phyloP scores from a whole-genome alignment of 2,888 invertebrate species.

The Chirona hameri region DNA sequence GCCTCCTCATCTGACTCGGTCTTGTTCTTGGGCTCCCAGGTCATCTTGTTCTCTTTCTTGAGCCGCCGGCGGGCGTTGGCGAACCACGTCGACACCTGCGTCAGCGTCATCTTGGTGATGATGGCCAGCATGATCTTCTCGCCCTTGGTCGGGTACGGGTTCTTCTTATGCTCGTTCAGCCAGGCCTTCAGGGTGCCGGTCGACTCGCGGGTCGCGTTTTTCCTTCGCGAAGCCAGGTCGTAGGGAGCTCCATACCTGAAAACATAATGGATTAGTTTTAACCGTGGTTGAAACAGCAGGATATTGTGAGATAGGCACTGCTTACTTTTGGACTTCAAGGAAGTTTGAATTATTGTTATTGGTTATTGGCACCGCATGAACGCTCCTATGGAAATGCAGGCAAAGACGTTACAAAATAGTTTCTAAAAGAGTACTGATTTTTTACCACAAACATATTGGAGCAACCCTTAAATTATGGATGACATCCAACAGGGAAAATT shows the following conservation, averaged over 20 bases:
- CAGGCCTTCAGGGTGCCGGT: conserved; percentile 96
- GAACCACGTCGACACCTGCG: conserved; percentile 86
- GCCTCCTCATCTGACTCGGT: conserved; percentile 71
- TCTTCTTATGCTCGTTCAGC: conserved; percentile 95
- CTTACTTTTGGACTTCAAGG: no score
- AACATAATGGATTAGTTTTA: neutral
- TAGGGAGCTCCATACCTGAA: conserved; percentile 62
- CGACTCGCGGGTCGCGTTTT: conserved; percentile 96
- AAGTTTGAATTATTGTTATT: no score
- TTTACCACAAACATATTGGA: no score
- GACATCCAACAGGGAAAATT: no score
- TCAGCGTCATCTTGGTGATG: conserved; percentile 79
- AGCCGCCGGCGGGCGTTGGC: conserved; percentile 83
- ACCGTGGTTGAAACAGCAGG: no score
- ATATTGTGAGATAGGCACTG: no score
- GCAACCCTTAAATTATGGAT: no score
- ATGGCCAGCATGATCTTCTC: conserved; percentile 95
- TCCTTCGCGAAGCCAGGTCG: conserved; percentile 82
- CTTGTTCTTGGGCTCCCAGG: conserved; percentile 92
- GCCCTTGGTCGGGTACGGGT: conserved; percentile 92
- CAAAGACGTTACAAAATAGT: no score
- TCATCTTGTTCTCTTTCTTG: conserved; percentile 97
- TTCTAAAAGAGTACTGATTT: no score
- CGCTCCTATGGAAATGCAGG: no score
- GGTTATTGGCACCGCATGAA: no score